Percentiles rank a stretch among this genome's conserved stretches.
Evolutionary conservation across 2,888 invertebrate species (phyloP).

Genomic region (Cantharis rufa): DNA sequence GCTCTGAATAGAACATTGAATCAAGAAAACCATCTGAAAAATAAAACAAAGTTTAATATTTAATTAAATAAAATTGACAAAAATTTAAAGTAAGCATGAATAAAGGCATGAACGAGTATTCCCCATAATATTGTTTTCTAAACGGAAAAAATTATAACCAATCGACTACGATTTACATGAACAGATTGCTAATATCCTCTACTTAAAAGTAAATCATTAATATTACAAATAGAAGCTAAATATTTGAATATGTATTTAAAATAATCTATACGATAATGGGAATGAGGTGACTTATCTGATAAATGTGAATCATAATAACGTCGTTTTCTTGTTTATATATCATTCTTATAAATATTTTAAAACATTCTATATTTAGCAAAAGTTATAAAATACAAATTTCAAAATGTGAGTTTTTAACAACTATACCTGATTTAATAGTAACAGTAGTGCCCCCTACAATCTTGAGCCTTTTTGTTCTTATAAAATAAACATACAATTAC

Average conservation of each 20-base stretch:
- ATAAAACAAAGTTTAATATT: neutral
- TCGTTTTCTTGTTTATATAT: neutral
- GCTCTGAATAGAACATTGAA: constrained; percentile 64
- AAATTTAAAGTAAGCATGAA: neutral
- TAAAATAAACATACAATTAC: too few species aligned
- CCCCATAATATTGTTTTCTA: too few species aligned
- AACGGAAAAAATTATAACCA: too few species aligned
- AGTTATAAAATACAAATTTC: neutral
- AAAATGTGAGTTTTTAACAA: neutral
- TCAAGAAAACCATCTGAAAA: constrained; percentile 54
- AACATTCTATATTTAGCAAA: neutral
- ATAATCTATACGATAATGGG: neutral
- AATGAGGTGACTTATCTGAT: neutral
- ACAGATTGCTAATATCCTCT: too few species aligned
- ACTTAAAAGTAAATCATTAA: too few species aligned
- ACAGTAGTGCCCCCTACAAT: too few species aligned
- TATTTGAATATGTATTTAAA: neutral
- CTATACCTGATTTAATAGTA: too few species aligned
- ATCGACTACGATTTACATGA: too few species aligned
- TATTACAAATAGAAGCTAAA: neutral
- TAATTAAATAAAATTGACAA: neutral
- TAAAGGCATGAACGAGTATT: too few species aligned
- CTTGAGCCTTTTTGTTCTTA: too few species aligned
- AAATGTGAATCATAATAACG: neutral
- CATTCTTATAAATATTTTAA: neutral